Evolutionary conservation across 1,140 invertebrate genomes (phyloP).

Genomic region (Thalassaphorura encarpata): DNA sequence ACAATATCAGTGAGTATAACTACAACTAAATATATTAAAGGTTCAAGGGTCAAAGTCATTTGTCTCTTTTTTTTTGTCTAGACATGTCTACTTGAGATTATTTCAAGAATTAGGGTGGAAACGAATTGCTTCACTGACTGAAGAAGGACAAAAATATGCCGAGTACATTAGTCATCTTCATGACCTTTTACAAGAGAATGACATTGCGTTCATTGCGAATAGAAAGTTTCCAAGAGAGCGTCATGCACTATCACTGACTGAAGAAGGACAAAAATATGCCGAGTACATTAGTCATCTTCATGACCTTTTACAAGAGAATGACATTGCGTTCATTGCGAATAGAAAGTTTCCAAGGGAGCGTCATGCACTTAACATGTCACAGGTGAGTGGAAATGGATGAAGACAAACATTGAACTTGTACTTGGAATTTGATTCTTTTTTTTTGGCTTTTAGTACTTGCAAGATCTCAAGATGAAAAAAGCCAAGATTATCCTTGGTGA

Average conservation of each 20-base stretch:
- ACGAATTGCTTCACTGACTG: constrained; percentile 59
- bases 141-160: constrained; percentile 68
- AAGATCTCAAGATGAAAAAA: constrained; percentile 53
- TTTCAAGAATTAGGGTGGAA: constrained; percentile 57
- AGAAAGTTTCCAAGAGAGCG: constrained; percentile 52
- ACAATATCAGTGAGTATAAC: constrained; percentile 53
- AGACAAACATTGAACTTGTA: not conserved
- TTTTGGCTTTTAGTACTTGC: constrained; percentile 51
- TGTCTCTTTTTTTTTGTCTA: constrained; percentile 27
- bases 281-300: constrained; percentile 66
- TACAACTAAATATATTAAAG: no score
- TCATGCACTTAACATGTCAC: constrained; percentile 14
- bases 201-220: constrained; percentile 57
- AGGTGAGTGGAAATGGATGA: not conserved
- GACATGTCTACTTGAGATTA: constrained; percentile 55
- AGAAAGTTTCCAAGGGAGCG: constrained; percentile 52
- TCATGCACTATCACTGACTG: constrained; percentile 48
- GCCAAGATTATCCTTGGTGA: constrained; percentile 68
- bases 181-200: constrained; percentile 49
- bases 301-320: constrained; percentile 49
- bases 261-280: constrained; percentile 68
- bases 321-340: constrained; percentile 57
- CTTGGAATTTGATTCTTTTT: constrained; percentile 5
- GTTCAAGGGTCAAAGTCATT: no score
- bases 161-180: constrained; percentile 66